phyloP scores from a whole-genome alignment of 2,113 vertebrate genomes.

The Hypocryptadius cinnamomeus region DNA sequence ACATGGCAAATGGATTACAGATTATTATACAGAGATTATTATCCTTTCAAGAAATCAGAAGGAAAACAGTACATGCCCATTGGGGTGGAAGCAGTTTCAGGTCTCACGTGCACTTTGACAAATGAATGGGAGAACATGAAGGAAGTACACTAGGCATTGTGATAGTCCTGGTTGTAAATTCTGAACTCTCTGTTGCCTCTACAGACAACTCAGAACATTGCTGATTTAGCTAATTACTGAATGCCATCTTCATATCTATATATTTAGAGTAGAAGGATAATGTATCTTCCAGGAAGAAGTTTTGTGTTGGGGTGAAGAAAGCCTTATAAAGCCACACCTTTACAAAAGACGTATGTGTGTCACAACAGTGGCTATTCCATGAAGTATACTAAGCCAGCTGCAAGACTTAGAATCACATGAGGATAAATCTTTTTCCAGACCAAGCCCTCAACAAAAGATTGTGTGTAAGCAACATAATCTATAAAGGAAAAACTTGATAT shows the following conservation, averaged over 20 bases:
- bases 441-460: not conserved
- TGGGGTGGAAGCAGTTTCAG: not conserved
- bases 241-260: not conserved
- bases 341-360: not conserved
- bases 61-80: not conserved
- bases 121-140: not conserved
- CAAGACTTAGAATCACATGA: not conserved
- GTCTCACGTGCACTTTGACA: not conserved
- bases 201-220: not conserved
- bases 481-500: not conserved
- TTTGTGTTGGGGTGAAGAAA: not conserved
- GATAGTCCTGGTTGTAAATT: not conserved
- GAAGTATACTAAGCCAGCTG: not conserved
- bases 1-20: not conserved
- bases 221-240: not conserved
- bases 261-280: not conserved
- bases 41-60: not conserved
- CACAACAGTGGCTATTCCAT: not conserved
- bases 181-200: not conserved
- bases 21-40: not conserved
- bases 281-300: not conserved
- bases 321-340: not conserved
- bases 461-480: not conserved
- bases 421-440: not conserved
- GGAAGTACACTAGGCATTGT: not conserved